Conservation (phyloP, 2,888 invertebrate species). For the Eulithis testata region DNA sequence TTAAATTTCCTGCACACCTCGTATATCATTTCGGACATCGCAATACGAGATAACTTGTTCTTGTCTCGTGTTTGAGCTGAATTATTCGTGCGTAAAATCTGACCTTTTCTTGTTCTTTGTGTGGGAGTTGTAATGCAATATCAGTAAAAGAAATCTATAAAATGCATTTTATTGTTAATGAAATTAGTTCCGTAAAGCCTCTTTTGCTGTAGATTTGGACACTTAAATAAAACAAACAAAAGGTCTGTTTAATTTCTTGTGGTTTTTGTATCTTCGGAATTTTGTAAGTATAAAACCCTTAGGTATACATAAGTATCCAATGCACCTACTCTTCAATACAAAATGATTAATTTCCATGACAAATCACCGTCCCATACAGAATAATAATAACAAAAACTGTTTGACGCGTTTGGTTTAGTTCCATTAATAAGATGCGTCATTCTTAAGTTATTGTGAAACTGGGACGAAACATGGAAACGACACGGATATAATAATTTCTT, state of each 20-base stretch:
- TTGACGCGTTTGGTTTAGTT: constrained; percentile 12
- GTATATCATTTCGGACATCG: constrained; percentile 36
- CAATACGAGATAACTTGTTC: constrained; percentile 36
- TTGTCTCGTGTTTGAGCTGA: constrained; percentile 24
- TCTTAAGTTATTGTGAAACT: constrained; percentile 11
- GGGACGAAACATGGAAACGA: constrained; percentile 6
- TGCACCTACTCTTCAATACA: neutral
- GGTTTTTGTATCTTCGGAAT: too few species aligned
- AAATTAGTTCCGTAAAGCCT: neutral
- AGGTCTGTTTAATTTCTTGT: too few species aligned
- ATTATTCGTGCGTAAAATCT: constrained; percentile 28
- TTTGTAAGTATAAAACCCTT: too few species aligned
- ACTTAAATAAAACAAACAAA: too few species aligned
- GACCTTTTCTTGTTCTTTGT: constrained; percentile 27
- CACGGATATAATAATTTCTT: neutral
- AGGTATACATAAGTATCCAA: too few species aligned
- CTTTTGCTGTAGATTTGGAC: neutral
- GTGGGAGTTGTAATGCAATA: constrained; percentile 24
- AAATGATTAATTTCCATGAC: neutral
- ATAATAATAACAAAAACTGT: constrained; percentile 1
- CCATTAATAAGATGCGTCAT: constrained; percentile 24
- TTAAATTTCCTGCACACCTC: constrained; percentile 30
- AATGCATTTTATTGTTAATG: constrained; percentile 9
- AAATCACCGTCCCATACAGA: constrained; percentile 4
- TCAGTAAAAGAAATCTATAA: constrained; percentile 16